phyloP scores from a whole-genome alignment of 2,797 vertebrate genomes.

The Acanthurus lineatus region DNA sequence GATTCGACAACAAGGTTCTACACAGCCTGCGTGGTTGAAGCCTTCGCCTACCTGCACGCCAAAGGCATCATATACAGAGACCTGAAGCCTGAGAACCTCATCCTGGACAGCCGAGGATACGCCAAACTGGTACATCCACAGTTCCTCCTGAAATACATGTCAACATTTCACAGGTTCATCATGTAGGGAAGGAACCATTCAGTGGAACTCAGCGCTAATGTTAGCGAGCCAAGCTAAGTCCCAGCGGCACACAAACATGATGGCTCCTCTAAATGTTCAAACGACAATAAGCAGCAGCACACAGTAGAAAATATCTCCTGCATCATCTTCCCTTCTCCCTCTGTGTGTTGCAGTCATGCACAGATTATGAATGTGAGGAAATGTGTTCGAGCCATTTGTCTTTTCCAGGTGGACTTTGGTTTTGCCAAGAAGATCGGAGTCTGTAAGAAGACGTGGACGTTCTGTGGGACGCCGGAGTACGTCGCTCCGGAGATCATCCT shows the following conservation, averaged over 20 bases:
- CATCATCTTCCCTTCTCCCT: no score
- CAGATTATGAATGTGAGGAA: no score
- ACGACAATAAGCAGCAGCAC: no score
- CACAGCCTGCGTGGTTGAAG: slow-evolving; percentile 95
- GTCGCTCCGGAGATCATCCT: slow-evolving; percentile 98
- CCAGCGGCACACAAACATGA: no score
- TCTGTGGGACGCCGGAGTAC: slow-evolving; percentile 97
- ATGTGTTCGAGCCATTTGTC: not conserved
- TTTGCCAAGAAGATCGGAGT: slow-evolving; percentile 99
- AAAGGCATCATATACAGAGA: slow-evolving; percentile 99
- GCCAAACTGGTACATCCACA: slow-evolving; percentile 90
- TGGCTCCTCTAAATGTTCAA: no score
- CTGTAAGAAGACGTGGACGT: slow-evolving; percentile 99
- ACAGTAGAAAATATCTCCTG: no score
- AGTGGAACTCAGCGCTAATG: not conserved
- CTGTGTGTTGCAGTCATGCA: no score
- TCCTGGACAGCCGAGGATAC: slow-evolving; percentile 96
- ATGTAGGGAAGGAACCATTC: not conserved
- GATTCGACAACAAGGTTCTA: slow-evolving; percentile 97
- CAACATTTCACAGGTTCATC: not conserved
- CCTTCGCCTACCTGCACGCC: slow-evolving; percentile 97
- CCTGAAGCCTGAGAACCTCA: slow-evolving; percentile 99
- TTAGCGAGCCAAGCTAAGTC: not conserved
- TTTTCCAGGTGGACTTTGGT: slow-evolving; percentile 95
- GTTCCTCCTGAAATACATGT: not conserved